Evolutionary conservation across 1,140 invertebrate genomes (phyloP).

Genomic region (Zaprionus nigranus): DNA sequence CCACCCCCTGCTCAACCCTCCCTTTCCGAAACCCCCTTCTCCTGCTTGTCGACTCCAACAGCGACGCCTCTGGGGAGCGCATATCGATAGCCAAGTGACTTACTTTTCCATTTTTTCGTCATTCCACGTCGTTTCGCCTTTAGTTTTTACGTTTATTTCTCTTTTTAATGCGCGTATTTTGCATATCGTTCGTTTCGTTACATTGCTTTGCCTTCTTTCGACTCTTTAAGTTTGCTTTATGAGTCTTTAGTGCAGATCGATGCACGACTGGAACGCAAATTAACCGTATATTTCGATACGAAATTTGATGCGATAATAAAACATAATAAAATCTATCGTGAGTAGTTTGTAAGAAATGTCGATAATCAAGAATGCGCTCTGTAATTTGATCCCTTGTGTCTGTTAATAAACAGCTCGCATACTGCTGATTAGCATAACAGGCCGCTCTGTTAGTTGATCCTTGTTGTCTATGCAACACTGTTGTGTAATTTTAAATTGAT

Average conservation of each 20-base stretch:
- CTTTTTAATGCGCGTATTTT: slow-evolving; percentile 13
- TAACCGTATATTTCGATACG: neutral
- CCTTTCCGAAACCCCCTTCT: no score
- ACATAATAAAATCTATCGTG: neutral
- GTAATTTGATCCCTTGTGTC: slow-evolving; percentile 2
- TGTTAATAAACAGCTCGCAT: neutral
- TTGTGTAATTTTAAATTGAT: no score
- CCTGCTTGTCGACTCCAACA: slow-evolving; percentile 21
- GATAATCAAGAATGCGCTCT: slow-evolving; percentile 1
- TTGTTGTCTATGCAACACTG: no score
- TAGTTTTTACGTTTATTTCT: slow-evolving; percentile 27
- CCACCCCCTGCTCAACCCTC: no score
- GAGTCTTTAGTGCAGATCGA: neutral
- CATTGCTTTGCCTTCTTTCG: neutral
- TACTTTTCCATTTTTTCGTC: slow-evolving; percentile 36
- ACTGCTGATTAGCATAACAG: neutral
- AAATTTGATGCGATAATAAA: slow-evolving; percentile 4
- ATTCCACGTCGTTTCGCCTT: neutral
- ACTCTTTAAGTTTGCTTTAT: slow-evolving; percentile 4
- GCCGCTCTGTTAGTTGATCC: neutral
- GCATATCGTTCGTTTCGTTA: neutral
- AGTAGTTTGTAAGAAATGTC: neutral
- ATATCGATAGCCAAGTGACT: slow-evolving; percentile 59
- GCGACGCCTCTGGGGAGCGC: slow-evolving; percentile 38
- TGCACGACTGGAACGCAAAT: neutral